Conservation (phyloP, 1,140 invertebrate genomes). For the Atta cephalotes region DNA sequence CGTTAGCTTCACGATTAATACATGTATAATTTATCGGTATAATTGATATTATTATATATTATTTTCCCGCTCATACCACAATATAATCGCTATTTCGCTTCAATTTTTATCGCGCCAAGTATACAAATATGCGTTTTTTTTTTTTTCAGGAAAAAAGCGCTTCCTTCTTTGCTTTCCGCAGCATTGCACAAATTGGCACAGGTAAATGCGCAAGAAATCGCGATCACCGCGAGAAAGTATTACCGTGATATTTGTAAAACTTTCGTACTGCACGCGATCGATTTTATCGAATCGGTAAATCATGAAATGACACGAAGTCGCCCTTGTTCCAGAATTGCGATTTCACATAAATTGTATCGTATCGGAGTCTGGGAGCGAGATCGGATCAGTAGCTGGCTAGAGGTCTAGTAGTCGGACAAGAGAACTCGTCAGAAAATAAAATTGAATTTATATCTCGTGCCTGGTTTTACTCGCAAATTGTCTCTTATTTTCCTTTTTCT, state of each 20-base stretch:
- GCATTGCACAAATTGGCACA: constrained; percentile 12
- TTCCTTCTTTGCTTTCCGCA: not conserved
- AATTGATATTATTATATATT: constrained; percentile 29
- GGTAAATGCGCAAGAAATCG: not conserved
- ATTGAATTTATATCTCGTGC: constrained; percentile 80
- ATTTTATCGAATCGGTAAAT: constrained; percentile 65
- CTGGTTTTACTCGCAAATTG: constrained; percentile 71
- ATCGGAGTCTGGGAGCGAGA: constrained; percentile 66
- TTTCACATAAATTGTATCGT: constrained; percentile 40
- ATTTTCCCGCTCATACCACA: constrained; percentile 10
- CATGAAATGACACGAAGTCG: constrained; percentile 52
- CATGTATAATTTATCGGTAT: not conserved
- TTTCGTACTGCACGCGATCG: constrained; percentile 42
- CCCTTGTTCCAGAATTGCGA: constrained; percentile 47
- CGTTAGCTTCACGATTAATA: constrained; percentile 3
- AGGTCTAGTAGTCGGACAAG: constrained; percentile 69
- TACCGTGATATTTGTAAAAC: constrained; percentile 21
- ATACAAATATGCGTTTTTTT: not conserved
- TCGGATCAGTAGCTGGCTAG: constrained; percentile 66
- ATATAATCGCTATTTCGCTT: constrained; percentile 2
- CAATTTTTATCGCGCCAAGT: not conserved
- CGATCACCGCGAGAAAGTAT: constrained; percentile 36
- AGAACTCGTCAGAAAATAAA: constrained; percentile 80
- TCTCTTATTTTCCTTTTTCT: constrained; percentile 31
- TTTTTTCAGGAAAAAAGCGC: not conserved